Evolutionary conservation across 2,888 invertebrate genomes (phyloP).

Genomic region (Pardosa pseudoannulata): DNA sequence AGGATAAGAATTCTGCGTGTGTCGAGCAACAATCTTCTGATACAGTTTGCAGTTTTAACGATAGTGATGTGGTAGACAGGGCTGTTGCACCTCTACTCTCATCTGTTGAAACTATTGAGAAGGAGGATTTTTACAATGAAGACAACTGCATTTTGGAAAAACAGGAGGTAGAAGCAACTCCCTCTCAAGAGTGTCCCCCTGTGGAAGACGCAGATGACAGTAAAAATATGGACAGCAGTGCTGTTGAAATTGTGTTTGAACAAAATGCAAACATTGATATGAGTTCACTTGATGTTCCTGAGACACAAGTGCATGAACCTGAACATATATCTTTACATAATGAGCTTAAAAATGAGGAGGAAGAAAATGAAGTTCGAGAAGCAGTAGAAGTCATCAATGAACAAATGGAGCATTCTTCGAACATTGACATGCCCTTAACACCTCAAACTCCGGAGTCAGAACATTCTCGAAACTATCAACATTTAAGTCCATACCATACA

Average conservation of each 20-base stretch:
- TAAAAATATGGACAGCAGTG: constrained; percentile 15
- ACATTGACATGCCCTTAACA: constrained; percentile 69
- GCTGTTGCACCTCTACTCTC: constrained; percentile 54
- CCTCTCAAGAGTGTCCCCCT: constrained; percentile 16
- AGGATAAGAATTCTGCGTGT: background rate
- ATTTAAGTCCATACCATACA: constrained; percentile 51
- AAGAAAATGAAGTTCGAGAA: constrained; percentile 62
- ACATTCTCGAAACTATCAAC: constrained; percentile 51
- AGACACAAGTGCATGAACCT: background rate
- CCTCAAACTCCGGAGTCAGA: constrained; percentile 70
- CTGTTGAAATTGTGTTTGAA: constrained; percentile 35
- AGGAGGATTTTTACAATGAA: constrained; percentile 12
- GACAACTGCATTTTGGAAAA: constrained; percentile 29
- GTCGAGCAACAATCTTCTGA: background rate
- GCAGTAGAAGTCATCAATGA: constrained; percentile 67
- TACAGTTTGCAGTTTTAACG: background rate
- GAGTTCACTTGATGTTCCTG: constrained; percentile 30
- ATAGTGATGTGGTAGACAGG: constrained; percentile 25
- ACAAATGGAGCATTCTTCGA: constrained; percentile 59
- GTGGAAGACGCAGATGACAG: constrained; percentile 11
- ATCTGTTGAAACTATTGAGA: constrained; percentile 21
- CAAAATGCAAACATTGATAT: constrained; percentile 23
- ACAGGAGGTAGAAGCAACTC: background rate
- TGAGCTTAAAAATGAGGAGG: constrained; percentile 66
- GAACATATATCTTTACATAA: constrained; percentile 34